Percentiles rank a stretch among this genome's conserved stretches.
Conservation (phyloP, 2,113 vertebrate species). For the Prietella phreatophila region DNA sequence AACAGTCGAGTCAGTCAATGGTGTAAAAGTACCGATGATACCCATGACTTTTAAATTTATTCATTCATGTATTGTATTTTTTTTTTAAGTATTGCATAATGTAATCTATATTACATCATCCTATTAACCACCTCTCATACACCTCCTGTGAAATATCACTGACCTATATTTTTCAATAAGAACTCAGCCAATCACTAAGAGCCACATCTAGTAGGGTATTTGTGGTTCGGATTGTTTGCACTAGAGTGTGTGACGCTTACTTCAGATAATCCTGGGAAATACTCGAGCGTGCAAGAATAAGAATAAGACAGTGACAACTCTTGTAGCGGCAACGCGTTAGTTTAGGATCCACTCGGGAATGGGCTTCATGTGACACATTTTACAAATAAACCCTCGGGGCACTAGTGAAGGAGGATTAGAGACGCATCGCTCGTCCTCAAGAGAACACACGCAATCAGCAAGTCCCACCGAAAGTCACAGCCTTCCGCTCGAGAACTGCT, state of each 20-base stretch:
- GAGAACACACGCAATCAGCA: slow-evolving; percentile 23
- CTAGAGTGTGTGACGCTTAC: not conserved
- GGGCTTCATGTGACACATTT: slow-evolving; percentile 60
- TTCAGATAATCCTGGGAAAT: slow-evolving; percentile 30
- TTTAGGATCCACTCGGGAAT: slow-evolving; percentile 51
- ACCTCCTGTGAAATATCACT: not conserved
- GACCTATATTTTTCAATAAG: slow-evolving; percentile 1
- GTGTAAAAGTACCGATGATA: not conserved
- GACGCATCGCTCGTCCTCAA: slow-evolving; percentile 55
- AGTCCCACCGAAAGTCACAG: not conserved
- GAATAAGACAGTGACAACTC: slow-evolving; percentile 52
- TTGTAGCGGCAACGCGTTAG: slow-evolving; percentile 11
- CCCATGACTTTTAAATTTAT: not conserved
- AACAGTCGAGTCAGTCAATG: not conserved
- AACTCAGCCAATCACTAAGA: not conserved
- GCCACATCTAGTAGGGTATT: not conserved
- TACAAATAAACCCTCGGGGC: slow-evolving; percentile 68
- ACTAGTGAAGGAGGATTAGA: slow-evolving; percentile 67
- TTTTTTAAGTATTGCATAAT: not conserved
- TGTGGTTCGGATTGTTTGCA: not conserved
- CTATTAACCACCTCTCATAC: not conserved
- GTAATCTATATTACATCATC: not conserved
- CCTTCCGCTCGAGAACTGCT: not conserved
- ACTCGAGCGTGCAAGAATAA: slow-evolving; percentile 49
- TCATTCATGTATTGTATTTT: too few relatives aligned